phyloP scores from a whole-genome alignment of 53 echinoderm and acorn worm genomes.

The Echinometra lucunter region DNA sequence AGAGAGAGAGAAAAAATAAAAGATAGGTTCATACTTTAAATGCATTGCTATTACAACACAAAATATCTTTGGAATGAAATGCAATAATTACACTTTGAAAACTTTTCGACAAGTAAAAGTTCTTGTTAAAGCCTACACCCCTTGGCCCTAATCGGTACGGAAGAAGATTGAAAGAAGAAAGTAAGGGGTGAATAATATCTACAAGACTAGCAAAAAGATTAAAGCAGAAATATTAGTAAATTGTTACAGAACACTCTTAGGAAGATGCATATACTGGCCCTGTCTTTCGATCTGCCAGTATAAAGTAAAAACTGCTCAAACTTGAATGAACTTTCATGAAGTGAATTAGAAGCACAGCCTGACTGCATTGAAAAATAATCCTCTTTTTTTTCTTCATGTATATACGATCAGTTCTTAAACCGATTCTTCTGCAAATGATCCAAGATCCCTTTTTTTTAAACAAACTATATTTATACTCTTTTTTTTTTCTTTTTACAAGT shows the following conservation, averaged over 20 bases:
- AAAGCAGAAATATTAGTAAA: conserved; percentile 24
- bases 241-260: background rate
- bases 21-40: conserved; percentile 31
- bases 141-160: background rate
- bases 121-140: background rate
- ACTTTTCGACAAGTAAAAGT: background rate
- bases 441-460: conserved; percentile 62
- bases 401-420: conserved; percentile 38
- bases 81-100: conserved; percentile 59
- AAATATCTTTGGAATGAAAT: conserved; percentile 69
- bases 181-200: background rate
- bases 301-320: conserved; percentile 6
- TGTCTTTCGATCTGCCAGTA: conserved; percentile 10
- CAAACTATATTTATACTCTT: conserved; percentile 69
- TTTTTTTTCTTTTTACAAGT: conserved; percentile 59
- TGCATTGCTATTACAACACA: conserved; percentile 41
- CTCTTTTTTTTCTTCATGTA: background rate
- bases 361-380: conserved; percentile 53
- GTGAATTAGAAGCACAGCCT: conserved; percentile 39
- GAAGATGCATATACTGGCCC: conserved; percentile 19
- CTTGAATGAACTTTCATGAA: background rate
- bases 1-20: background rate
- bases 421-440: conserved; percentile 34
- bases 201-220: conserved; percentile 38
- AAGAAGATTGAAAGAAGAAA: conserved; percentile 16